phyloP scores from a whole-genome alignment of 2,888 invertebrate species.

The Lycocerus yunnanus region DNA sequence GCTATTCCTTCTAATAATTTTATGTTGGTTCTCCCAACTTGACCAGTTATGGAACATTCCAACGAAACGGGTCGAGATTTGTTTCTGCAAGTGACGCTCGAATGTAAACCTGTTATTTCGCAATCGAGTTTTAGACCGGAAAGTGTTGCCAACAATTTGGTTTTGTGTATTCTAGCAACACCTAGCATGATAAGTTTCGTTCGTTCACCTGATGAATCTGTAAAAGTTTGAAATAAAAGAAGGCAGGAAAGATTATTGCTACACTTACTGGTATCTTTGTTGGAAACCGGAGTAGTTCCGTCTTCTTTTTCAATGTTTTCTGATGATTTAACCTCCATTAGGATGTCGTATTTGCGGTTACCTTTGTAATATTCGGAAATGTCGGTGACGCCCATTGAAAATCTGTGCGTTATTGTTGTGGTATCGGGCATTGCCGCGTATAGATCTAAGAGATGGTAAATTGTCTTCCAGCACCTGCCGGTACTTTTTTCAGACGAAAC shows the following conservation, averaged over 20 bases:
- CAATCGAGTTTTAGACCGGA: constrained; percentile 94
- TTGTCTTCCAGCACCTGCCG: constrained; percentile 88
- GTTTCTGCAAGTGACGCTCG: constrained; percentile 90
- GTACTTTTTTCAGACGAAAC: constrained; percentile 58
- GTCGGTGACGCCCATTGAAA: constrained; percentile 70
- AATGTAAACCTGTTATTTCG: constrained; percentile 88
- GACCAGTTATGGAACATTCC: constrained; percentile 84
- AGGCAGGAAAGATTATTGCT: neutral
- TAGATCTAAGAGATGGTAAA: constrained; percentile 87
- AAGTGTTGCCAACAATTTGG: constrained; percentile 83
- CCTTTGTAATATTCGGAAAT: constrained; percentile 71
- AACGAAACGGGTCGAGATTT: constrained; percentile 72
- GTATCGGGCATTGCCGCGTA: constrained; percentile 96
- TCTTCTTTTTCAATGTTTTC: constrained; percentile 62
- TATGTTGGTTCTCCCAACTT: constrained; percentile 90
- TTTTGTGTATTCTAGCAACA: constrained; percentile 83
- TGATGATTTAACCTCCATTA: constrained; percentile 61
- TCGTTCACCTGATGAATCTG: constrained; percentile 63
- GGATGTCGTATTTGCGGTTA: constrained; percentile 61
- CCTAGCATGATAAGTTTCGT: constrained; percentile 85
- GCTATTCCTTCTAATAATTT: constrained; percentile 88
- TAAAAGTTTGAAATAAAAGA: constrained; percentile 39
- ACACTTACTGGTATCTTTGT: constrained; percentile 44
- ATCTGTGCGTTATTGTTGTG: constrained; percentile 84
- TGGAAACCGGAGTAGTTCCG: constrained; percentile 47